phyloP scores from a whole-genome alignment of 1,140 invertebrate species.

The Sycophaga agraensis region DNA sequence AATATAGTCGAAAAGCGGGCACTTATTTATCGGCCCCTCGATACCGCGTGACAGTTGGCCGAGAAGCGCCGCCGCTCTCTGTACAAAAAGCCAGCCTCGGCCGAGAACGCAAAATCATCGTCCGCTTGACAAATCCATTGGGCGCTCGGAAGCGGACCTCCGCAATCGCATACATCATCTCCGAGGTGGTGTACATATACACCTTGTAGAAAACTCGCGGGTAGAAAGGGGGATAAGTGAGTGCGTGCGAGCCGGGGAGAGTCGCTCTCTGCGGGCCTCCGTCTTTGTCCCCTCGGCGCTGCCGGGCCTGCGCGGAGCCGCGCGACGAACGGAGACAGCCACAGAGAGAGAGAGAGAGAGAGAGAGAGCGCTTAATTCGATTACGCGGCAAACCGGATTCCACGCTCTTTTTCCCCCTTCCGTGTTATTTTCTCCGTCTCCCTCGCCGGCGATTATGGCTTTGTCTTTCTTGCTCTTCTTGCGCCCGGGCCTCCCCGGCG shows the following conservation, averaged over 20 bases:
- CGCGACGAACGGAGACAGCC: no score
- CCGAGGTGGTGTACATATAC: background rate
- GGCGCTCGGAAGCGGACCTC: background rate
- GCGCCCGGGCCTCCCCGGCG: background rate
- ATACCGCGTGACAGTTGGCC: background rate
- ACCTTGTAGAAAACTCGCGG: no score
- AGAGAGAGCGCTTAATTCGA: slow-evolving; percentile 35
- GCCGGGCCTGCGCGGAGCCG: no score
- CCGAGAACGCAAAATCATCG: slow-evolving; percentile 4
- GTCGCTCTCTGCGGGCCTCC: background rate
- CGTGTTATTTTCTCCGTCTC: slow-evolving; percentile 30
- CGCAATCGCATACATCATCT: slow-evolving; percentile 4
- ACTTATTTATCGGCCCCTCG: slow-evolving; percentile 5
- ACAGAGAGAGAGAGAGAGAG: no score
- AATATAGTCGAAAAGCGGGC: background rate
- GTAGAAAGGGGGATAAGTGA: no score
- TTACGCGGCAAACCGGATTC: slow-evolving; percentile 38
- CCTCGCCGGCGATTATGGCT: slow-evolving; percentile 16
- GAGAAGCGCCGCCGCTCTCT: background rate
- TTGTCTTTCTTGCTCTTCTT: background rate
- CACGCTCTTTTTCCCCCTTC: slow-evolving; percentile 34
- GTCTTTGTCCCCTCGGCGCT: background rate
- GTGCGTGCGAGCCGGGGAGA: no score
- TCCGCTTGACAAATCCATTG: slow-evolving; percentile 13
- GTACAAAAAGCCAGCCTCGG: background rate